Evolutionary conservation across 2,888 invertebrate genomes (phyloP), one percentile per base, ranked within the genome.

Genomic region (Furcula furcula): DNA sequence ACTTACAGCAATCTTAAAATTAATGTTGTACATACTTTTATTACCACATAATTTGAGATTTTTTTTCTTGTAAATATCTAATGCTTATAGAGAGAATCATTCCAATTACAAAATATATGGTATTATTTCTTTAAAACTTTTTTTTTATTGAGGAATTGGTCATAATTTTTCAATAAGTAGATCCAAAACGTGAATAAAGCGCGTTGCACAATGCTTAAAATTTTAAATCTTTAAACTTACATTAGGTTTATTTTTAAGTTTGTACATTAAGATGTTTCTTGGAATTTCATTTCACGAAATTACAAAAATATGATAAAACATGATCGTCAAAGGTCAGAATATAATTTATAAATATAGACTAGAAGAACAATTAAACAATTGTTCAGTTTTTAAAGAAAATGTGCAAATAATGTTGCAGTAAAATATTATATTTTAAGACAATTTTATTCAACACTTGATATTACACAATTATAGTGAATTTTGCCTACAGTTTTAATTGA

Each of bases 21-120:
- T 77, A 85, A 74, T 62, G 76, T 87, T 88, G 88, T 88, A 87
- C 88, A 86, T 80, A 81, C 70, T 79, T 61, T 81, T 78, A 78
- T 83, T 83, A 87, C 81, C 85, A 87, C 82, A 85, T 78, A 82
- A 81, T 85, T 85, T 86, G 86, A 86, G 87, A 87, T 88, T 88
- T 84, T 80, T 72, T 74, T 68, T 67, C 56, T 67, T 75, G 70
- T 80, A 81, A 76, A 76, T 76, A 78, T 76, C 76, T 83, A 82
- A 78, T 60, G 76, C 77, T 77, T 84, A 81, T 80, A 87, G 82
- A 88, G 85, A 88, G 83, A 85, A 72, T 80, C 71, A 76, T 74
- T 77, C 73, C 79, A 80, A 83, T 81, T 75, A 71, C 60, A 75
- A 70, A 72, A 61, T 47, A 60, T 57, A 68, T 72, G n/a, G n/a